Evolutionary conservation across 2,888 invertebrate genomes (phyloP).

Genomic region (Heteropelma amictum): DNA sequence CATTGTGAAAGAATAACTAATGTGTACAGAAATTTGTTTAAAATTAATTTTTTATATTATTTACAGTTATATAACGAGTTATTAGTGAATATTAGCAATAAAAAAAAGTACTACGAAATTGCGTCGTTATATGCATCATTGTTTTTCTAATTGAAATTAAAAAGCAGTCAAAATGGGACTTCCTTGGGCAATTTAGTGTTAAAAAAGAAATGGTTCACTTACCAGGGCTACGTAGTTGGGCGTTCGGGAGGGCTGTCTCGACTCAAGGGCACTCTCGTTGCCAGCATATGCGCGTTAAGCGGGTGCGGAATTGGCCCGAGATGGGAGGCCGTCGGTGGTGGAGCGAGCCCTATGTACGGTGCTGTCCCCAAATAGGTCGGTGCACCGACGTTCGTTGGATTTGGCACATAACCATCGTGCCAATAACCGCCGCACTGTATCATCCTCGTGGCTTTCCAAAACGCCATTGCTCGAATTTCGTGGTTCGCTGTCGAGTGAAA

Average conservation of each 20-base stretch:
- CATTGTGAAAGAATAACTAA: too few species aligned
- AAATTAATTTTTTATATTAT: too few species aligned
- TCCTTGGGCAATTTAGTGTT: not conserved
- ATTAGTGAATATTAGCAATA: too few species aligned
- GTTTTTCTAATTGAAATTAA: too few species aligned
- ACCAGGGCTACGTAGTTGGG: conserved; percentile 67
- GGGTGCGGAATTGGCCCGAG: conserved; percentile 59
- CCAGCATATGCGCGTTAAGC: conserved; percentile 59
- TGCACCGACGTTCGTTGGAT: conserved; percentile 56
- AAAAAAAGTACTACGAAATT: too few species aligned
- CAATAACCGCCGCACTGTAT: conserved; percentile 53
- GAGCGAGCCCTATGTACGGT: conserved; percentile 65
- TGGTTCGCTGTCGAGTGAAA: conserved; percentile 59
- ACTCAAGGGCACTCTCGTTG: conserved; percentile 60
- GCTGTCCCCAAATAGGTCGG: conserved; percentile 69
- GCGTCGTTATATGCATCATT: too few species aligned
- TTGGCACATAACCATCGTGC: conserved; percentile 49
- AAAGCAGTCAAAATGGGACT: not conserved
- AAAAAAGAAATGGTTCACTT: conserved; percentile 49
- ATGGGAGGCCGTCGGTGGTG: conserved; percentile 58
- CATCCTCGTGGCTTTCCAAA: conserved; percentile 62
- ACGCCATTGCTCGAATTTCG: conserved; percentile 65
- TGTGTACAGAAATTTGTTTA: too few species aligned
- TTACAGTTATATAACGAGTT: too few species aligned
- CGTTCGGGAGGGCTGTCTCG: conserved; percentile 66